Evolutionary conservation across 1,140 invertebrate species (phyloP).

Genomic region (Pemphigus obesinymphae): DNA sequence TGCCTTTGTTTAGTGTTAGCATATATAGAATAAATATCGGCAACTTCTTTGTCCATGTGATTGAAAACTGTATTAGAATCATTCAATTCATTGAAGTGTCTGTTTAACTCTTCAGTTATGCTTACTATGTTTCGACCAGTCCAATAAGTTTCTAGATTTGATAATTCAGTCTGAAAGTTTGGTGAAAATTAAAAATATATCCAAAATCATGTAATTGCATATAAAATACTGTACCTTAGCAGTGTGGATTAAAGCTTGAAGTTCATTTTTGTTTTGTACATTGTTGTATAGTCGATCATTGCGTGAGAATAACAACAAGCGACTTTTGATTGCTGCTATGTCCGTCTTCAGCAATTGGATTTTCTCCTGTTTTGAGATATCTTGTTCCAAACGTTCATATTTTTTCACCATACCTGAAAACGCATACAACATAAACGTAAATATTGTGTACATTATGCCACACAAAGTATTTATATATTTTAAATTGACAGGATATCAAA

Average conservation of each 20-base stretch:
- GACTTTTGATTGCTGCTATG: conserved; percentile 51
- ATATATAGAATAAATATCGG: conserved; percentile 28
- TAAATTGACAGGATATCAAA: background rate
- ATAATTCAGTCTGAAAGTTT: conserved; percentile 30
- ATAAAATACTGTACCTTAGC: conserved; percentile 1
- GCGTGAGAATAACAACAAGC: conserved; percentile 47
- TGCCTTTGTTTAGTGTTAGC: background rate
- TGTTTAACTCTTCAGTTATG: conserved; percentile 15
- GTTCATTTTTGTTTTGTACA: conserved; percentile 27
- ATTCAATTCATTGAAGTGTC: background rate
- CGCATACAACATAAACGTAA: background rate
- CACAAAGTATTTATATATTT: too few relatives aligned
- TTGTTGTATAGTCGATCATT: conserved; percentile 25
- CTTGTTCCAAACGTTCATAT: conserved; percentile 56
- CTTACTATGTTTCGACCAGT: background rate
- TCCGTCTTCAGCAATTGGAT: conserved; percentile 53
- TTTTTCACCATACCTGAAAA: conserved; percentile 56
- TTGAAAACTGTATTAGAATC: background rate
- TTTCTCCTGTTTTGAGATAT: conserved; percentile 55
- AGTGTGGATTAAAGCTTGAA: conserved; percentile 5
- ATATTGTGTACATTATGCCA: too few relatives aligned
- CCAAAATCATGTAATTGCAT: background rate
- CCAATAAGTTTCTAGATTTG: conserved; percentile 30
- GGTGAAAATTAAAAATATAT: background rate
- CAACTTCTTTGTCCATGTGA: conserved; percentile 5